Percentiles rank a stretch among this genome's conserved stretches.
phyloP scores from a whole-genome alignment of 2,888 invertebrate genomes.

The Hydrotaea cyrtoneurina region DNA sequence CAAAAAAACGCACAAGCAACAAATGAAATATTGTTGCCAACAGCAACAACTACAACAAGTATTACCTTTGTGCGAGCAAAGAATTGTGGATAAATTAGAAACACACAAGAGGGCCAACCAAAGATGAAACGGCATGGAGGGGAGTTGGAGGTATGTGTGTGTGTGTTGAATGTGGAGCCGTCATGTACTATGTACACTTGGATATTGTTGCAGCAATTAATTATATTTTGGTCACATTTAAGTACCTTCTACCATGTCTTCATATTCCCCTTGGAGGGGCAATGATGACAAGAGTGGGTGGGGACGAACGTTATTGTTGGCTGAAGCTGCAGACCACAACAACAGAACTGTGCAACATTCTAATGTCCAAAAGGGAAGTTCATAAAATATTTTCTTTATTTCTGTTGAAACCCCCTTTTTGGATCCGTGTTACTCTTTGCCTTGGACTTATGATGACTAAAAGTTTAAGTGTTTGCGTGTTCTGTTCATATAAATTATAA shows the following conservation, averaged over 20 bases:
- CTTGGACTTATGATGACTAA: conserved; percentile 22
- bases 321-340: conserved; percentile 13
- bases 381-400: conserved; percentile 19
- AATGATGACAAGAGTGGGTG: neutral
- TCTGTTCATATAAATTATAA: conserved; percentile 49
- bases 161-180: neutral
- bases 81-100: conserved; percentile 51
- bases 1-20: conserved; percentile 45
- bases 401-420: neutral
- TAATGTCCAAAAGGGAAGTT: conserved; percentile 39
- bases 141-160: neutral
- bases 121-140: too few relatives aligned
- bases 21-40: conserved; percentile 63
- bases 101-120: neutral
- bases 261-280: neutral
- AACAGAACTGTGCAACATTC: neutral
- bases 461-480: conserved; percentile 55
- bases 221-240: conserved; percentile 54
- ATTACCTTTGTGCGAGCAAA: conserved; percentile 12
- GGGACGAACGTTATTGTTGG: neutral
- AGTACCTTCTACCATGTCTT: neutral
- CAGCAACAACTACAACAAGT: conserved; percentile 1
- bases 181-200: neutral
- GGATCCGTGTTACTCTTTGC: neutral
- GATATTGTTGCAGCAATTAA: conserved; percentile 47